phyloP scores from a whole-genome alignment of 2,797 vertebrate genomes.

The Xenopus petersii region DNA sequence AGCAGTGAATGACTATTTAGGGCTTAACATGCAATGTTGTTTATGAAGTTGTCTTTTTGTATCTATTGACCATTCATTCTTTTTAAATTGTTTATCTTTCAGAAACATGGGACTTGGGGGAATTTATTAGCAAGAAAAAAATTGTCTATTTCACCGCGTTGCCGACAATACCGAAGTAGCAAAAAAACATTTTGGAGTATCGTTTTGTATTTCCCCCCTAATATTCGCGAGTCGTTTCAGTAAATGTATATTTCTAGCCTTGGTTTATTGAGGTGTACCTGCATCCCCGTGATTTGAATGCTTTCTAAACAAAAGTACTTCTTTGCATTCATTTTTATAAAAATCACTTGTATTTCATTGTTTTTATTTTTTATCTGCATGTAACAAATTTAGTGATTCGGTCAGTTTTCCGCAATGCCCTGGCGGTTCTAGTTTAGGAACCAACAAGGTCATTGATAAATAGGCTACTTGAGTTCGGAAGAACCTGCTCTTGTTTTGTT shows the following conservation, averaged over 20 bases:
- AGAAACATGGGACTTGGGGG: conserved; percentile 57
- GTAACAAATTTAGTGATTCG: conserved; percentile 51
- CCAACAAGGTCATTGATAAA: conserved; percentile 49
- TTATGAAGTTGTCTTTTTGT: conserved; percentile 61
- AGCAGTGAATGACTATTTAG: conserved; percentile 59
- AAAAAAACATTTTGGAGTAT: conserved; percentile 74
- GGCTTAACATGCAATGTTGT: conserved; percentile 57
- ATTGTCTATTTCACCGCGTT: conserved; percentile 78
- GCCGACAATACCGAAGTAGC: conserved; percentile 77
- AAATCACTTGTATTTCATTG: conserved; percentile 36
- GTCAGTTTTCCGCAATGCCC: conserved; percentile 30
- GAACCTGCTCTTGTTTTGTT: conserved; percentile 55
- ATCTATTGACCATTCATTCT: conserved; percentile 55
- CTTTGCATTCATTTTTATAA: conserved; percentile 50
- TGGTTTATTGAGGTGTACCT: conserved; percentile 60
- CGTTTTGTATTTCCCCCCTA: conserved; percentile 75
- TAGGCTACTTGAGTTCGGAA: not conserved
- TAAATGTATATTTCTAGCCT: conserved; percentile 68
- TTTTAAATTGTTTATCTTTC: conserved; percentile 17
- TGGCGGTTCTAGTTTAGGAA: conserved; percentile 42
- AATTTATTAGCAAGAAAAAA: conserved; percentile 62
- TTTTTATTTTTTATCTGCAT: conserved; percentile 36
- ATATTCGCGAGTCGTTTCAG: conserved; percentile 66
- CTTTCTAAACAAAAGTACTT: conserved; percentile 19
- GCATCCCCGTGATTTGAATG: conserved; percentile 59